Base-by-base conservation (phyloP, 2,888 invertebrate species). In the Cremastinae sp. region DNA sequence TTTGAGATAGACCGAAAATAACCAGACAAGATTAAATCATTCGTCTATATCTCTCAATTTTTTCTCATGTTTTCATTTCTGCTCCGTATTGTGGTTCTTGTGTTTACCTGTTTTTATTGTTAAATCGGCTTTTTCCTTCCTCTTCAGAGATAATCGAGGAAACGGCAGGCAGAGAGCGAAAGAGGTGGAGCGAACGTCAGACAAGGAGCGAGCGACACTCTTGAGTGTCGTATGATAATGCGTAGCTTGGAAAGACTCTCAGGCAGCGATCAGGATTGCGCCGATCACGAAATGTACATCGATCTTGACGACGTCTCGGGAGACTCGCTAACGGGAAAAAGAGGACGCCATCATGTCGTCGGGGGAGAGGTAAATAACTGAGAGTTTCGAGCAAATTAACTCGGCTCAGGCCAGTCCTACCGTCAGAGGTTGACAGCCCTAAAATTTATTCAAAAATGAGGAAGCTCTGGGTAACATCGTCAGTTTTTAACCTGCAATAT, bases 221-320 rank as follows among this genome's bases (percentile, higher is more conserved):
- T 64, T 39, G 18, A n/a, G 41, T 41, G 41, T 41, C 41, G 41
- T 81, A 83, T 85, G 83, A 88, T 86, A 88, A 89, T 89, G 89
- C 86, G 89, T 82, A 89, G 87, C 82, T 83, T 89, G 84, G 89
- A 89, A 81, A 88, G 89, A 84, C 86, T 87, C 81, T 89, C 89
- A 72, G 86, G 88, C 80, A 89, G 89, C 83, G 89, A 89, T 84
- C 89, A 89, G 84, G 89, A 88, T 83, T 88, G 87, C 75, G 88
- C 82, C 81, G 88, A 89, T 85, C 88, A 86, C 86, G 89, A 89
- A 85, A 89, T 89, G 89, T 89, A 89, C 83, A 89, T 89, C 87
- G 89, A 89, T 82, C 87, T 89, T 81, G 89, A 89, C 85, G 89
- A 89, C 86, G 89, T 87, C 74, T 89, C 89, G 78, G 89, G 88